phyloP scores from a whole-genome alignment of 2,797 vertebrate genomes.

The Danio kyathit region DNA sequence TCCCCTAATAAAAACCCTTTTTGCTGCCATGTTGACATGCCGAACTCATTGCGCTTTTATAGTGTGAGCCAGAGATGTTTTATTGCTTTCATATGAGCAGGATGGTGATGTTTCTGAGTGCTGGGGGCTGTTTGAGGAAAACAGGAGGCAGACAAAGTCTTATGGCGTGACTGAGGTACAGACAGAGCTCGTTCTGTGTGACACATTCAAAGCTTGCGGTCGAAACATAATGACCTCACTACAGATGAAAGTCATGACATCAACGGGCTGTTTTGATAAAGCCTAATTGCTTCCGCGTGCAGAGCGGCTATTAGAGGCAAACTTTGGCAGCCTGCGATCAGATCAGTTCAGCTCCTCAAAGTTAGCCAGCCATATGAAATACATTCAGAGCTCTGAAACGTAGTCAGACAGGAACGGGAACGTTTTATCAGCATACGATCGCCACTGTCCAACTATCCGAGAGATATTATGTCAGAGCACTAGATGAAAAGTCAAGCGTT shows the following conservation, averaged over 20 bases:
- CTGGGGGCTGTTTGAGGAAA: slow-evolving; percentile 63
- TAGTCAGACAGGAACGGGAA: slow-evolving; percentile 24
- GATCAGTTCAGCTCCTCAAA: slow-evolving; percentile 49
- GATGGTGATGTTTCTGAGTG: slow-evolving; percentile 67
- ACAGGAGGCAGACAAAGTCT: slow-evolving; percentile 56
- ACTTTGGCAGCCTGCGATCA: slow-evolving; percentile 60
- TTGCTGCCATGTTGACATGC: slow-evolving; percentile 26
- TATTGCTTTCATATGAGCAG: slow-evolving; percentile 68
- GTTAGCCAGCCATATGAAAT: slow-evolving; percentile 30
- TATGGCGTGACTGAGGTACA: slow-evolving; percentile 50
- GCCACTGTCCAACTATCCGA: not conserved
- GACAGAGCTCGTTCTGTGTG: slow-evolving; percentile 44
- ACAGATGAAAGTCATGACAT: slow-evolving; percentile 73
- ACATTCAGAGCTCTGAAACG: slow-evolving; percentile 25
- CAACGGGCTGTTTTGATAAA: slow-evolving; percentile 74
- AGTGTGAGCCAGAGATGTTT: slow-evolving; percentile 39
- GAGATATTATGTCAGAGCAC: slow-evolving; percentile 26
- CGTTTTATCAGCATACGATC: slow-evolving; percentile 32
- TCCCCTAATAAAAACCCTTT: slow-evolving; percentile 13
- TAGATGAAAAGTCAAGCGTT: slow-evolving; percentile 38
- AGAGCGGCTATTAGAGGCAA: slow-evolving; percentile 51
- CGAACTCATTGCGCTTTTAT: slow-evolving; percentile 24
- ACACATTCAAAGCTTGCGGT: slow-evolving; percentile 66
- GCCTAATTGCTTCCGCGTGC: slow-evolving; percentile 76
- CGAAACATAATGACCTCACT: slow-evolving; percentile 66